Evolutionary conservation across 1,140 invertebrate genomes (phyloP), one percentile per base, ranked within the genome.

Genomic region (Ceratosolen fusciceps): DNA sequence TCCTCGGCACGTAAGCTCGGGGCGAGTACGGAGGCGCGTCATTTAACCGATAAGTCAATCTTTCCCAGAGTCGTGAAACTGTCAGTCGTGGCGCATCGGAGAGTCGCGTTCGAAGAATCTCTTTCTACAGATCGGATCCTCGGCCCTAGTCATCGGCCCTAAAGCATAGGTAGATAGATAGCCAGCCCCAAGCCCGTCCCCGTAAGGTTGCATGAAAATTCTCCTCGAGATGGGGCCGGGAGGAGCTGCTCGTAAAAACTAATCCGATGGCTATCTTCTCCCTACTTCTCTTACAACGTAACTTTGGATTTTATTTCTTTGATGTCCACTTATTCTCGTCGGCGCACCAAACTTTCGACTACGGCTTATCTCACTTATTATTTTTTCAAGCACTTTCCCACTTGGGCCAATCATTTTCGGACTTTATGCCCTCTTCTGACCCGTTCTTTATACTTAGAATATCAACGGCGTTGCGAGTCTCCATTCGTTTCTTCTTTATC

Each of bases 1-100:
- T 31, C 34, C 62, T 60, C 60, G 39, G 60, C n/a, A 37, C 3
- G 31, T 24, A 21, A 9, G 9, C n/a, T 56, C 26, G 31, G 16
- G 29, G 47, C 43, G 34, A 70, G 70, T 49, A n/a, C n/a, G 70
- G 70, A 56, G n/a, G n/a, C 26, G 24, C 52, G 34, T 24, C 9
- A 29, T 73, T 67, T 43, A 34, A 67, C 29, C 60, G 74, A 77
- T 73, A 77, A 77, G 68, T 81, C 74, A 77, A 73, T 60, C 80
- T 47, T 47, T 73, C 37, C 8, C 29, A 67, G 21, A 39, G 74
- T 75, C 67, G 54, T 81, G 67, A 72, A 81, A 39, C 60, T 68
- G 74, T 76, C 67, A 60, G 65, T 76, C 24, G n/a, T 0, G 19
- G 39, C 24, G 26, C 21, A 21, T 16, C 10, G 58, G 4, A 34